These are phyloP conservation scores for Eucidaris tribuloides DNA, from an alignment of 35 echinoderm and acorn worm species.

Conservation along the genomic window DNA sequence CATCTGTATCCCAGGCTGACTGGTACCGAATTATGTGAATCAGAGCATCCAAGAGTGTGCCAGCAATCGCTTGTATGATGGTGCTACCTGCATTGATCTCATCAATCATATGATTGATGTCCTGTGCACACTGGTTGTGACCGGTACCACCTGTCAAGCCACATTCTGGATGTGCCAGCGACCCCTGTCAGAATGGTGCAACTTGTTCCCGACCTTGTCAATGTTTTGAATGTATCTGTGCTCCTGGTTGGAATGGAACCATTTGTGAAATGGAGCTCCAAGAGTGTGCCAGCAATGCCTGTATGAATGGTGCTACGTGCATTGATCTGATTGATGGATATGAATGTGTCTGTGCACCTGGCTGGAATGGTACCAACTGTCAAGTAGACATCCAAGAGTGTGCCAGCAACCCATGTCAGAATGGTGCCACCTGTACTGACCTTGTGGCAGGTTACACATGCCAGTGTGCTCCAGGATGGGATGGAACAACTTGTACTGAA, in stretches of 20 bases:
- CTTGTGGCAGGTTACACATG: neutral
- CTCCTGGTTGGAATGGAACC: conserved; percentile 31
- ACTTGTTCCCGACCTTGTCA: conserved; percentile 32
- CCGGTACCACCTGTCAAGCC: neutral
- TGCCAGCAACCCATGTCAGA: conserved; percentile 6
- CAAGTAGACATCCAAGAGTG: neutral
- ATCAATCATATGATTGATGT: neutral
- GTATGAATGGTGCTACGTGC: no score
- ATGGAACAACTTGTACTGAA: neutral
- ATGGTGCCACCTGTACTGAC: neutral
- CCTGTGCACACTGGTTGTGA: conserved; percentile 9
- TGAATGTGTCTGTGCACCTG: no score
- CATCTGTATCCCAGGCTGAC: no score
- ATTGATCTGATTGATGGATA: no score
- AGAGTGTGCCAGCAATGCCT: no score
- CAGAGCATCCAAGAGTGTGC: neutral
- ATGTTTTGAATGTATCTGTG: conserved; percentile 38
- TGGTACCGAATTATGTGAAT: neutral
- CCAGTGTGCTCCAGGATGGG: neutral
- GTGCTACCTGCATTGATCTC: conserved; percentile 21
- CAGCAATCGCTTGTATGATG: conserved; percentile 9
- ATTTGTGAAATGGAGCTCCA: conserved; percentile 7
- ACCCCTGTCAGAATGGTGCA: conserved; percentile 31
- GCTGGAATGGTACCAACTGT: no score
- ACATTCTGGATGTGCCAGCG: neutral